Base-by-base conservation (phyloP, 2,797 vertebrate species). In the Amblyopsis hoosieri region DNA sequence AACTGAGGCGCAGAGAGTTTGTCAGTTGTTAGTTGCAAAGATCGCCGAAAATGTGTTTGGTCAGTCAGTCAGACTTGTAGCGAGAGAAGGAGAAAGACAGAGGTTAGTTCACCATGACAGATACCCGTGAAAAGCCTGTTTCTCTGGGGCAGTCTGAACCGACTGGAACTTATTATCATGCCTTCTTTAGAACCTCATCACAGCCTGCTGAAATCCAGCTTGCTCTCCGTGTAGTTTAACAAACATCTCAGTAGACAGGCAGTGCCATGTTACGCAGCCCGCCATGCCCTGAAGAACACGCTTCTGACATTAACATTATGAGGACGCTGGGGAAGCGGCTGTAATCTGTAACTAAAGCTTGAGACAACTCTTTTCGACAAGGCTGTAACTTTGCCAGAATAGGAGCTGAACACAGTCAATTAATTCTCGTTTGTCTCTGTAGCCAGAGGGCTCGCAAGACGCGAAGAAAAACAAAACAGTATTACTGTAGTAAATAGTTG, bases 221-320 rank as follows among this genome's bases (percentile, higher is more conserved):
- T 83, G 72, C 74, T 78, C 80, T 75, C 60, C 66, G 60, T 72
- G 59, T 69, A 47, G 67, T 84, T 66, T 66, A 84, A 81, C 87
- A 75, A 79, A 81, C 83, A 81, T 85, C 69, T 81, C 68, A 59
- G 60, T 70, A 79, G 77, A 72, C 78, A 59, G 54, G 11, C 29
- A 60, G 76, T 86, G 85, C 85, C 82, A 81, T 89, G 90, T 87
- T 80, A 17, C 12, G 74, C 62, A 60, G 57, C 62, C 66, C 67
- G 80, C 80, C 62, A 62, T 74, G 78, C 80, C 83, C 84, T 17
- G 33, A 81, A 85, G 88, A 90, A 89, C 87, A 88, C 76, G 83
- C 80, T 80, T 91, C 85, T 84, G 87, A 88, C 88, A 90, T 91
- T 85, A 91, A 89, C 86, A 75, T 84, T 78, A 84, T 74, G 76